Base-by-base conservation (phyloP, 2,113 vertebrate species). In the Rhombomys opimus region DNA sequence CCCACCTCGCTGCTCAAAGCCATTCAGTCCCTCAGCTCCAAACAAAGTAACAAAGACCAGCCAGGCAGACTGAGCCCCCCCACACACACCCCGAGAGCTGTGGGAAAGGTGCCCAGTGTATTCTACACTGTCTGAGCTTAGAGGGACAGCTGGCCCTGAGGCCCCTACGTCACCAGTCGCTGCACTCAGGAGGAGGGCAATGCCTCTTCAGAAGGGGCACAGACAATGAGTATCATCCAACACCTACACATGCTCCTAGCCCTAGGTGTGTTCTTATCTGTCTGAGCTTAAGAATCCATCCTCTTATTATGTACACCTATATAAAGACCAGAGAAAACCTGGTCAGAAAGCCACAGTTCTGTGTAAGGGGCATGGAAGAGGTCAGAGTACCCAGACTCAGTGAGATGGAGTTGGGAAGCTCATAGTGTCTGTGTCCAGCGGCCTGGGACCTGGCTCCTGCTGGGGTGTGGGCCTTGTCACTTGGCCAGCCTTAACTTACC, bases 371-470 rank as follows among this genome's bases (percentile, higher is more conserved):
- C 32, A 10, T 1, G 67, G 35, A 32, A 54, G 32, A 72, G 27
- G 35, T 32, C 25, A 0, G 0, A 13, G 25, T 27, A 32, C 59
- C 78, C 22, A 32, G 25, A n/a, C 2, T 14, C 30, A 14, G 7
- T 2, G 8, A 35, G 50, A 27, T 22, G 1, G 73, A 23, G 3
- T 25, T 12, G 25, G 52, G 18, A 41, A 10, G 38, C 72, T 18
- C 15, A 27, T 8, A n/a, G 73, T 7, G 12, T 63, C 20, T 17
- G 27, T 63, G 27, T 32, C 72, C 32, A 38, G 22, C 38, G 68
- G 14, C 85, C 27, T 6, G 25, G 59, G 54, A 77, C 87, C 87
- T 61, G 70, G 70, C 8, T 73, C 67, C 22, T 75, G 35, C 70
- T 75, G 87, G 52, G 70, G 12, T 7, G 5, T 7, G n/a, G 72